phyloP scores from a whole-genome alignment of 2,113 vertebrate genomes.

The Dinomys branickii region DNA sequence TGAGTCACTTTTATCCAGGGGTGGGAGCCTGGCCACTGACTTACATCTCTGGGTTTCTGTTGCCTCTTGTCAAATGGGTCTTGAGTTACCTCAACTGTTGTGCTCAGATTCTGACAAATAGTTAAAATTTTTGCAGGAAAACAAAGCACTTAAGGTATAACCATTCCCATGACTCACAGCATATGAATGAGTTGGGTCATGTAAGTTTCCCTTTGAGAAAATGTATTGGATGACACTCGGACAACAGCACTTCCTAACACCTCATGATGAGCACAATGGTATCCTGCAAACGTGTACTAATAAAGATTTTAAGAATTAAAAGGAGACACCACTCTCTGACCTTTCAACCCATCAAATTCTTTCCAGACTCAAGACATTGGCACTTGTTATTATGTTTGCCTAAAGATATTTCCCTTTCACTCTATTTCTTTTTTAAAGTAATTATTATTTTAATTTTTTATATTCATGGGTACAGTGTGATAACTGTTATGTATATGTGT shows the following conservation, averaged over 20 bases:
- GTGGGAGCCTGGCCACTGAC: background rate
- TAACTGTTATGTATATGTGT: background rate
- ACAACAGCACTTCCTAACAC: accelerated
- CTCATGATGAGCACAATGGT: accelerated
- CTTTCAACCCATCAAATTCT: background rate
- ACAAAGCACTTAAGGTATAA: background rate
- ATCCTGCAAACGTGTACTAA: background rate
- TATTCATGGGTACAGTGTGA: background rate
- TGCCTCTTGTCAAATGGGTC: background rate
- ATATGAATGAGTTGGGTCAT: too few species aligned
- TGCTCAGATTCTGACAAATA: slow-evolving; percentile 14
- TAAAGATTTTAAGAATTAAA: background rate
- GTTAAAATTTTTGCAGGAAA: background rate
- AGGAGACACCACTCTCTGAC: background rate
- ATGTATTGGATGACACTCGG: accelerated
- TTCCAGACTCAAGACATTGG: background rate
- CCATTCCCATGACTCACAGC: background rate
- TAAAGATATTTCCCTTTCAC: background rate
- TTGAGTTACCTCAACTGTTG: background rate
- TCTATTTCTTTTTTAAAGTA: background rate
- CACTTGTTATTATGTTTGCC: background rate
- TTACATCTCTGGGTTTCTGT: background rate
- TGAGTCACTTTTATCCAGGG: background rate
- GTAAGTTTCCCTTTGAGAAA: background rate
- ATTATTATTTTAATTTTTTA: background rate